Evolutionary conservation across 2,797 vertebrate species (phyloP).

Genomic region (Halcyon leucocephala): DNA sequence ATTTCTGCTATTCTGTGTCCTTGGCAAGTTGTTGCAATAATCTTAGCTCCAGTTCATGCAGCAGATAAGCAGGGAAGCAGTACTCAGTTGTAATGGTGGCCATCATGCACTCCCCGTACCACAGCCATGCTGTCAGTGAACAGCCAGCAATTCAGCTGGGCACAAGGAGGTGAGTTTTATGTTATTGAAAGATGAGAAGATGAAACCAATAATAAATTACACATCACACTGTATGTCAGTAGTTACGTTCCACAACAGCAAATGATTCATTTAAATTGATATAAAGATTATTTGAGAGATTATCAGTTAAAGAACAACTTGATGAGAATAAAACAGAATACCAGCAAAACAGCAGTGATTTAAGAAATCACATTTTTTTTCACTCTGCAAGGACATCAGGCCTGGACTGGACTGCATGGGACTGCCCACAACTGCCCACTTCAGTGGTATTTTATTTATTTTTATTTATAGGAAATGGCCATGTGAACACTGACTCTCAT

Average conservation of each 20-base stretch:
- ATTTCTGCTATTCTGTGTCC: neutral
- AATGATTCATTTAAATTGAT: neutral
- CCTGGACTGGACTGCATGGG: rapidly evolving
- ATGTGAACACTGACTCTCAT: neutral
- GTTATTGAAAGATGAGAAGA: neutral
- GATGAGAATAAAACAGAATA: neutral
- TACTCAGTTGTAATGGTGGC: neutral
- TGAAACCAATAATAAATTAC: neutral
- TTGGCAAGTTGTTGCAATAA: neutral
- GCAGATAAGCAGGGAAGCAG: neutral
- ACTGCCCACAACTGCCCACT: neutral
- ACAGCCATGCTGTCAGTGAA: neutral
- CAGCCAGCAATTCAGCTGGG: neutral
- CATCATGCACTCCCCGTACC: rapidly evolving
- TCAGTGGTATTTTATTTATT: neutral
- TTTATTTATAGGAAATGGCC: neutral
- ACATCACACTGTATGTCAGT: neutral
- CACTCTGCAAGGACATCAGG: neutral
- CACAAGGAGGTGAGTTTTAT: neutral
- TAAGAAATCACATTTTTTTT: neutral
- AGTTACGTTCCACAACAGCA: neutral
- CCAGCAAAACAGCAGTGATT: neutral
- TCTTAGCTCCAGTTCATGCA: neutral
- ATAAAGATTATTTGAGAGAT: neutral
- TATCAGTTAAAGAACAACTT: neutral